A percentile compares a stretch with the other conserved stretches of the same genome.
phyloP scores from a whole-genome alignment of 2,113 vertebrate genomes.

The Leptocoma aspasia region DNA sequence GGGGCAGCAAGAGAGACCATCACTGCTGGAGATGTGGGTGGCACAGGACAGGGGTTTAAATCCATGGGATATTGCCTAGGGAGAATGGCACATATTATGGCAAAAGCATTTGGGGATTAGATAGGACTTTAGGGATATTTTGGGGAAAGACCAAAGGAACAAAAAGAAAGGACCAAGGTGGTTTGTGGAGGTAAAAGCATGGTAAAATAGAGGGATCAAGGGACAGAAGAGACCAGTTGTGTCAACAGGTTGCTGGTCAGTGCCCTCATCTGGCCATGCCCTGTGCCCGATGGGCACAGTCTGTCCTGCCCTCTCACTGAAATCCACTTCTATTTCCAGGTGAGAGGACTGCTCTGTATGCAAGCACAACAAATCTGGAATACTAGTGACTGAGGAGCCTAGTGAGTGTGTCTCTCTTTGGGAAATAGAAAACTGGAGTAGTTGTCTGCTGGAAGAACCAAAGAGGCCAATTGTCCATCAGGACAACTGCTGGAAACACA shows the following conservation, averaged over 20 bases:
- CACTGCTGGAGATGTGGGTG: background rate
- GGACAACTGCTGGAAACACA: background rate
- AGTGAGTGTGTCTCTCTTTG: accelerated
- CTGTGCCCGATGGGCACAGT: background rate
- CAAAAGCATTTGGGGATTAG: background rate
- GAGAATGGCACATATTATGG: accelerated
- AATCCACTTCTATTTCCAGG: background rate
- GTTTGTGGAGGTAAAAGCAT: background rate
- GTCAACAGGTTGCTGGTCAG: background rate
- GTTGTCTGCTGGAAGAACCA: background rate
- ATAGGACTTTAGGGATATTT: background rate
- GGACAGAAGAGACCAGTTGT: background rate
- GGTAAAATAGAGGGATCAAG: background rate
- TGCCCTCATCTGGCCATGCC: accelerated
- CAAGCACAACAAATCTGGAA: background rate
- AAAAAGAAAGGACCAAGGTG: background rate
- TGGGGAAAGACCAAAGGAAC: background rate
- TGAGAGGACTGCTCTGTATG: background rate
- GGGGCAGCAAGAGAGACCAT: background rate
- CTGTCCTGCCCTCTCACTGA: background rate
- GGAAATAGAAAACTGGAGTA: background rate
- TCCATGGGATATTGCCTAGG: background rate
- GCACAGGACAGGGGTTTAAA: background rate
- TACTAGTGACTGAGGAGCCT: background rate
- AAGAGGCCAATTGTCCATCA: background rate